A percentile compares a stretch with the other conserved stretches of the same genome.
These are phyloP conservation scores for Adineta ricciae DNA, from an alignment of 2,888 invertebrate genomes.

Conservation along the genomic window DNA sequence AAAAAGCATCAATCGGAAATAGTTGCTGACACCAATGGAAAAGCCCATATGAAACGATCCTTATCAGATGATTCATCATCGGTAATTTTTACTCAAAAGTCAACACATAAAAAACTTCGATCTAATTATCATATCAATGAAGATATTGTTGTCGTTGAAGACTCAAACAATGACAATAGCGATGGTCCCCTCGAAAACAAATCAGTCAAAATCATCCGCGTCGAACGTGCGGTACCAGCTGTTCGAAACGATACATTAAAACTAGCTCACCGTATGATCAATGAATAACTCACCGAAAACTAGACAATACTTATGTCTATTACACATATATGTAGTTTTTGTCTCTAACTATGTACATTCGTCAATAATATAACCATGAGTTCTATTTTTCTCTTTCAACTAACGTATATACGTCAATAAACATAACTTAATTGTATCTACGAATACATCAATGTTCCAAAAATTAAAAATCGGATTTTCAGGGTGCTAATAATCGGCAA, in stretches of 20 bases:
- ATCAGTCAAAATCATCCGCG: background rate
- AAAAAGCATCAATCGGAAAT: background rate
- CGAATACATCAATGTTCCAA: too few species aligned
- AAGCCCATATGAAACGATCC: background rate
- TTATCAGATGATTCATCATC: background rate
- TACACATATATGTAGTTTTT: too few species aligned
- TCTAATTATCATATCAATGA: background rate
- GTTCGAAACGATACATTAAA: background rate
- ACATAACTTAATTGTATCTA: too few species aligned
- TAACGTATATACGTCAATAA: too few species aligned
- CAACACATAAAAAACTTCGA: background rate
- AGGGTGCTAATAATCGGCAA: too few species aligned
- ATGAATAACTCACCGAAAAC: background rate
- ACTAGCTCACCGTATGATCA: background rate
- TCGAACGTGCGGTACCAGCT: background rate
- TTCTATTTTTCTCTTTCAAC: too few species aligned
- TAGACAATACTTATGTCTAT: background rate
- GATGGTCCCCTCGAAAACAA: background rate
- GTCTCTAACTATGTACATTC: too few species aligned
- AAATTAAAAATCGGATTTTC: too few species aligned
- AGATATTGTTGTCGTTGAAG: background rate
- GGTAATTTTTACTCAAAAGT: background rate
- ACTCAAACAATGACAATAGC: background rate
- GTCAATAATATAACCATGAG: too few species aligned
- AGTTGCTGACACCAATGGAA: background rate